Evolutionary conservation across 2,888 invertebrate genomes (phyloP), one percentile per base, ranked within the genome.

Genomic region (Gonocerus acuteangulatus): DNA sequence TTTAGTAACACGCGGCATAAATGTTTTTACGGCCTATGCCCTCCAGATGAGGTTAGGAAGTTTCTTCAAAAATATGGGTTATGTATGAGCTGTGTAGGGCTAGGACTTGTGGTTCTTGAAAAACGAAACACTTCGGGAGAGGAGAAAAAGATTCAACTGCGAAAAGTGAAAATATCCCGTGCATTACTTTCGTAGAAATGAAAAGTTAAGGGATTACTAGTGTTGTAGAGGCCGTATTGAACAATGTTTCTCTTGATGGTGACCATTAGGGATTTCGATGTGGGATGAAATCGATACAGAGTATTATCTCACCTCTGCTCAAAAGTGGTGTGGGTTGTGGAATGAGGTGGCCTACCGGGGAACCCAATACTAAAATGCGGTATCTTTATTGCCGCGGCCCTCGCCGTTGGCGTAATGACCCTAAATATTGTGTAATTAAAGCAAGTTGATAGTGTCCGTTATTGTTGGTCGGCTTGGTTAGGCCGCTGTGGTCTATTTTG

Each of bases 341-440:
- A 42, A 13, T 16, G n/a, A 13, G 16, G 27, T 6, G 9, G 2
- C 1, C 39, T 18, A 2, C 11, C 27, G 11, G 7, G 2, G 45
- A n/a, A 7, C 11, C 48, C 27, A 59, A 59, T 59, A 59, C 36
- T 59, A 59, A 59, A 59, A 59, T 59, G 48, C 48, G 23, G 39
- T 59, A 59, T 59, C 59, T 59, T 59, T 59, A 59, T 48, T 48
- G 48, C 59, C 59, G 4, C 15, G 0, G 15, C 39, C 15, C n/a
- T n/a, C n/a, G n/a, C 1, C 22, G 44, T 15, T 6, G 23, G 56
- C 48, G 59, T 62, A 62, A 63, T 63, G 54, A 48, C 56, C 56
- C 63, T 63, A 63, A 63, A 63, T 63, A 60, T 63, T 60, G 60
- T 60, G 63, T 63, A 63, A 63, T 63, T 63, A 63, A 63, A 48